Evolutionary conservation across 2,113 vertebrate species (phyloP).

Genomic region (Muscicapa adusta): DNA sequence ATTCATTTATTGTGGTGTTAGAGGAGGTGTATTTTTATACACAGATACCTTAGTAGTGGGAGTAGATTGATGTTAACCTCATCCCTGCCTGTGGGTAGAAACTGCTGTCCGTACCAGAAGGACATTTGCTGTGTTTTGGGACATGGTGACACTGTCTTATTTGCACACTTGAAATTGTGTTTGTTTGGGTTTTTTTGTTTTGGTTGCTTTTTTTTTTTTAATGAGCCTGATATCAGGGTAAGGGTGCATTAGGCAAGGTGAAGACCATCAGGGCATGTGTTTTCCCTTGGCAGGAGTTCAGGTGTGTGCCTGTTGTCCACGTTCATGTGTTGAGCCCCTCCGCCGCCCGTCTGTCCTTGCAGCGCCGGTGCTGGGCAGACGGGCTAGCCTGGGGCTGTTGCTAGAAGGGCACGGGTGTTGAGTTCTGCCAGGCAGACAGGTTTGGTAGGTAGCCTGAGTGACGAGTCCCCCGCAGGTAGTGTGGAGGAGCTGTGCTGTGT

Average conservation of each 20-base stretch:
- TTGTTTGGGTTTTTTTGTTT: neutral
- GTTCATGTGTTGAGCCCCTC: neutral
- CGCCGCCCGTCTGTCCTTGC: neutral
- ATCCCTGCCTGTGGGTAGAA: neutral
- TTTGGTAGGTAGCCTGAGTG: constrained; percentile 30
- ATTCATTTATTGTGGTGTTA: neutral
- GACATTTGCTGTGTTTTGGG: neutral
- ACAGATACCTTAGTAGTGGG: neutral
- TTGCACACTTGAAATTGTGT: neutral
- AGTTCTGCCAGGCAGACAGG: constrained; percentile 43
- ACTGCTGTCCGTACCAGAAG: neutral
- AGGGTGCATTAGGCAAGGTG: neutral
- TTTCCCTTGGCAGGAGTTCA: neutral
- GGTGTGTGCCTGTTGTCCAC: rapidly evolving
- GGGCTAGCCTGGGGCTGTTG: constrained; percentile 37
- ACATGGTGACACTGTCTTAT: neutral
- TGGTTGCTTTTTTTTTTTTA: neutral
- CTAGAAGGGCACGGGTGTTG: neutral
- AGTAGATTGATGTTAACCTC: neutral
- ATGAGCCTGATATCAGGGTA: neutral
- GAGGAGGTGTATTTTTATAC: neutral
- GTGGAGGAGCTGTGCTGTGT: neutral
- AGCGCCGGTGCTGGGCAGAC: neutral
- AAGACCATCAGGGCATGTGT: neutral
- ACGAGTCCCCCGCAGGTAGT: neutral